Percentiles rank a stretch among this genome's conserved stretches.
Evolutionary conservation across 2,797 vertebrate species (phyloP).

Genomic region (Hippocampus kuda): DNA sequence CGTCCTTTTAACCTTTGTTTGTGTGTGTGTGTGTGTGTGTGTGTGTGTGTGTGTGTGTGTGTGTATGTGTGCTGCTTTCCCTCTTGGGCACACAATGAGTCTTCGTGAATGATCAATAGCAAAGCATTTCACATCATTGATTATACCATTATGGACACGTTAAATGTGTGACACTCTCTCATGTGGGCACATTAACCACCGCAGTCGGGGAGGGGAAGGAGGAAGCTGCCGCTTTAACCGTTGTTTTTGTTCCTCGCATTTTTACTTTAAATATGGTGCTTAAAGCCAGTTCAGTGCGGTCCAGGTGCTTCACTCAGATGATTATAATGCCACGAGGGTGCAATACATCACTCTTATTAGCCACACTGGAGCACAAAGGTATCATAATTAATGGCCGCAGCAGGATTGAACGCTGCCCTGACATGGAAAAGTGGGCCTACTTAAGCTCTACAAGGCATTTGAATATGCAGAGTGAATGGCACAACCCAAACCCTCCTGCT

Average conservation of each 20-base stretch:
- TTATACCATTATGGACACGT: slow-evolving; percentile 65
- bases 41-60: slow-evolving; percentile 4
- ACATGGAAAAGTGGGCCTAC: slow-evolving; percentile 70
- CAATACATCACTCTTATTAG: slow-evolving; percentile 76
- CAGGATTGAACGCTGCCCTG: slow-evolving; percentile 71
- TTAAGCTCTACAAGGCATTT: slow-evolving; percentile 72
- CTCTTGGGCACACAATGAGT: slow-evolving; percentile 34
- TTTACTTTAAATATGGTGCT: slow-evolving; percentile 36
- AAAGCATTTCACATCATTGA: slow-evolving; percentile 64
- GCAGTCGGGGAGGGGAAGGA: slow-evolving; percentile 21
- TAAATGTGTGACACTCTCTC: slow-evolving; percentile 47
- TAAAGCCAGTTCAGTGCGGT: slow-evolving; percentile 50
- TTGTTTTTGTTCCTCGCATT: slow-evolving; percentile 20
- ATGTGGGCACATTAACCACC: slow-evolving; percentile 31
- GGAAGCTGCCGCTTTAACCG: slow-evolving; percentile 28
- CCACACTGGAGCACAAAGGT: slow-evolving; percentile 72
- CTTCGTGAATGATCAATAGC: slow-evolving; percentile 55
- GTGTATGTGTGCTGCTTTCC: slow-evolving; percentile 11
- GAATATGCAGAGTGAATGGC: slow-evolving; percentile 70
- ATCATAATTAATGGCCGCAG: slow-evolving; percentile 77
- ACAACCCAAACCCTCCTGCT: slow-evolving; percentile 65
- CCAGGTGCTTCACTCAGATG: slow-evolving; percentile 66
- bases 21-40: neutral
- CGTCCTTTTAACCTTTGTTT: slow-evolving; percentile 10
- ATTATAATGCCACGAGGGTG: slow-evolving; percentile 69